Evolutionary conservation across 2,888 invertebrate species (phyloP), one percentile per base, ranked within the genome.

Genomic region (Psylliodes chrysocephalus): DNA sequence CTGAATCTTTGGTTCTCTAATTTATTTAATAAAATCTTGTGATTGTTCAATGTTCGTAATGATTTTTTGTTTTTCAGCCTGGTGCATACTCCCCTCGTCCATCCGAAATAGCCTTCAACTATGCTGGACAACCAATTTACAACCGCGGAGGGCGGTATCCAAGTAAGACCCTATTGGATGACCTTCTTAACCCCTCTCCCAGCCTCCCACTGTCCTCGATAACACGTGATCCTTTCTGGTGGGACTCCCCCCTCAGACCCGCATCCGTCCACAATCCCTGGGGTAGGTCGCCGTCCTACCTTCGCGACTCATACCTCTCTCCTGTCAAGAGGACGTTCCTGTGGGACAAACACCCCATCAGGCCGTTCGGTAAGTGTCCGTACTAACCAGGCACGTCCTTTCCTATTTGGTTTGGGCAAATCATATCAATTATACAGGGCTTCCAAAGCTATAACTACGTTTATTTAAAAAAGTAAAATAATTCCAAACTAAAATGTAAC

Each of bases 161-260:
- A 78, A 82, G 84, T 78, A 85, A 82, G 82, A 84, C 83, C 74
- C 85, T 83, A 78, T 78, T 78, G 75, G 75, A 78, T 82, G 90
- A 92, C 82, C 86, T 94, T 81, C 86, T 94, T 83, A 91, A 92
- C 84, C 94, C 94, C 71, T 90, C 90, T 78, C 90, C 91, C 59
- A 87, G 86, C 77, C 85, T 91, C 78, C 94, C 94, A 64, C 86
- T 92, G 81, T 91, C 91, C 76, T 88, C 92, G 74, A 90, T 93
- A 83, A 90, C 90, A 74, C 89, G 93, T 81, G 94, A 94, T 86
- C 94, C 94, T 77, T 94, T 93, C 91, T 94, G 94, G 94, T 90
- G 90, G 88, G 89, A 89, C 84, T 88, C 91, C 84, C 93, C 93
- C 75, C 89, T 90, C 83, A 89, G 88, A 82, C 94, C 94, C 72